A percentile compares a stretch with the other conserved stretches of the same genome.
phyloP scores from a whole-genome alignment of 2,888 invertebrate genomes.

The Chironomus riparius region DNA sequence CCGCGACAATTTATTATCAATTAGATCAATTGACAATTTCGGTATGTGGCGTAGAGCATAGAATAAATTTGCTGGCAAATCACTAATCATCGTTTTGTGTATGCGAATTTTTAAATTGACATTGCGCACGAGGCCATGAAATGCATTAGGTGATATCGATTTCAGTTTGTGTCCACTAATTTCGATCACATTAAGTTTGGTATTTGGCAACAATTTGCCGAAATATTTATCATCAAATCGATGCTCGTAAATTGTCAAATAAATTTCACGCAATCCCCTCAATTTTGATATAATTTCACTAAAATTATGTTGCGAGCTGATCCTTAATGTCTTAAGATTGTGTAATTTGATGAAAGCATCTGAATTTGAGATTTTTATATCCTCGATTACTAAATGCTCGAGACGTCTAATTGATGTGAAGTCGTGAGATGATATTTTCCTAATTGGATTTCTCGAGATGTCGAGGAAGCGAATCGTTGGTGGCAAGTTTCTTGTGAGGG shows the following conservation, averaged over 20 bases:
- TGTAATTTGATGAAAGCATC: constrained; percentile 63
- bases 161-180: constrained; percentile 67
- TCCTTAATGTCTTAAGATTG: constrained; percentile 64
- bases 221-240: constrained; percentile 62
- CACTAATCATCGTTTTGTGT: constrained; percentile 65
- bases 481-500: constrained; percentile 63
- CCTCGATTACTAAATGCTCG: constrained; percentile 62
- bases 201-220: constrained; percentile 59
- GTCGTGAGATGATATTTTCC: constrained; percentile 57
- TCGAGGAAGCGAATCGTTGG: constrained; percentile 65
- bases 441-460: constrained; percentile 72
- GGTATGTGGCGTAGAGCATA: constrained; percentile 67
- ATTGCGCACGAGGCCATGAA: constrained; percentile 61
- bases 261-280: constrained; percentile 63
- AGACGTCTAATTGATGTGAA: constrained; percentile 50
- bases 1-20: constrained; percentile 68
- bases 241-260: constrained; percentile 66
- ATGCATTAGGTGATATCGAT: constrained; percentile 66
- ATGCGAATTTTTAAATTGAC: constrained; percentile 70
- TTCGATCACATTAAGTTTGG: constrained; percentile 69
- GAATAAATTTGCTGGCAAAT: constrained; percentile 71
- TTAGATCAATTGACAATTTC: constrained; percentile 71
- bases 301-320: constrained; percentile 62
- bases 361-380: constrained; percentile 64
- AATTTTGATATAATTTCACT: constrained; percentile 63